Conservation (phyloP, 2,888 invertebrate genomes). For the Prionchulus punctatus region DNA sequence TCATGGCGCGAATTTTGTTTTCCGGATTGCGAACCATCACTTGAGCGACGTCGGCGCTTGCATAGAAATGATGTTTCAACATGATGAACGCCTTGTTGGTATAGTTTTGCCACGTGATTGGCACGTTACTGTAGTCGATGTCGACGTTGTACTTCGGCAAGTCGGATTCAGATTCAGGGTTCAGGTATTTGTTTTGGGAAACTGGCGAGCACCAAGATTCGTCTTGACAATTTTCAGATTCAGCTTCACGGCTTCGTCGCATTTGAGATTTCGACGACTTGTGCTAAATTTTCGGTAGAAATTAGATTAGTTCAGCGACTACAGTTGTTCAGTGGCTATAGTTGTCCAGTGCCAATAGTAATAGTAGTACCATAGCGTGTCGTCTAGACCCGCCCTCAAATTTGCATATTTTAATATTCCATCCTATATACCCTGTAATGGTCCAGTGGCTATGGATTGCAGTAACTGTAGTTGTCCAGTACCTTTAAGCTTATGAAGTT, state of each 20-base stretch:
- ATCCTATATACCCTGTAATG: too few species aligned
- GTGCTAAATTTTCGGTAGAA: neutral
- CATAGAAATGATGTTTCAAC: constrained; percentile 8
- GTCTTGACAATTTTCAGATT: neutral
- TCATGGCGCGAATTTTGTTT: neutral
- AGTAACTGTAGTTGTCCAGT: neutral
- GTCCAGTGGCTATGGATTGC: too few species aligned
- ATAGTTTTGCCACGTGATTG: neutral
- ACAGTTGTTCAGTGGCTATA: neutral
- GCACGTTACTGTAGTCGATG: constrained; percentile 3
- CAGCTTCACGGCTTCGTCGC: too few species aligned
- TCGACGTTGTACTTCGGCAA: neutral
- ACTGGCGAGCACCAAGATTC: neutral
- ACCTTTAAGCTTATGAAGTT: constrained; percentile 5
- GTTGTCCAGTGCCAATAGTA: too few species aligned
- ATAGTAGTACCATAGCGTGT: too few species aligned
- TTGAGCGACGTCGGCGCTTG: constrained; percentile 6
- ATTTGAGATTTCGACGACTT: too few species aligned
- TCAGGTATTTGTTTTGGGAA: neutral
- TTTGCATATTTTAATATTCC: too few species aligned
- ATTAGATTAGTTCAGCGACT: neutral
- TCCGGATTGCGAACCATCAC: neutral
- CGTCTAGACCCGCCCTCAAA: too few species aligned
- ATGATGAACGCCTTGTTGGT: constrained; percentile 9
- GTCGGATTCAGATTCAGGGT: neutral